phyloP scores from a whole-genome alignment of 2,113 vertebrate genomes.

The Panurus biarmicus region DNA sequence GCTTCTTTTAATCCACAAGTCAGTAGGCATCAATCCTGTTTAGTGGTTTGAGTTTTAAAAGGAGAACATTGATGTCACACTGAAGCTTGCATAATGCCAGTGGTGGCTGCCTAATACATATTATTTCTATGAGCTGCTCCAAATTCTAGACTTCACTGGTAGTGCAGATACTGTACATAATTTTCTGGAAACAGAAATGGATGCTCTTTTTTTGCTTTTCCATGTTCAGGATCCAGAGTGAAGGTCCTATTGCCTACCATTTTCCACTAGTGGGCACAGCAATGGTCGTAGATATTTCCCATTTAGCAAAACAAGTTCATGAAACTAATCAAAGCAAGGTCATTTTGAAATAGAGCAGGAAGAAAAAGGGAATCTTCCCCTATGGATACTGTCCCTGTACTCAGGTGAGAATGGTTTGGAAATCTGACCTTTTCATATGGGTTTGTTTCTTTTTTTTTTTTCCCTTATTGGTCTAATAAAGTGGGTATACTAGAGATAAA shows the following conservation, averaged over 20 bases:
- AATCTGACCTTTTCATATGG: not conserved
- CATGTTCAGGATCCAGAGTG: not conserved
- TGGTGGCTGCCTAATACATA: not conserved
- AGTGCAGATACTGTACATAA: not conserved
- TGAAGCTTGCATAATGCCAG: not conserved
- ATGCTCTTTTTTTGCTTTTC: not conserved
- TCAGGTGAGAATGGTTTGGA: not conserved
- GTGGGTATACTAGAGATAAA: not conserved
- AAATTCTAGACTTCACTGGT: not conserved
- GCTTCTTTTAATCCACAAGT: not conserved
- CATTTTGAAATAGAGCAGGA: not conserved
- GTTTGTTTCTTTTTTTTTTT: not conserved
- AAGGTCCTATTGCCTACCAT: not conserved
- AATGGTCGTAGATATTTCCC: fast-evolving
- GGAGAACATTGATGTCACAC: not conserved
- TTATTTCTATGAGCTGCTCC: not conserved
- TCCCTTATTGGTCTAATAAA: not conserved
- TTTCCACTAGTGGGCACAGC: not conserved
- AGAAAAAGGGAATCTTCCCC: not conserved
- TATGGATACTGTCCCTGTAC: not conserved
- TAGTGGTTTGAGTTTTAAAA: not conserved
- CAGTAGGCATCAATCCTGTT: not conserved
- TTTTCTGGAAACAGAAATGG: not conserved
- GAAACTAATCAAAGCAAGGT: not conserved
- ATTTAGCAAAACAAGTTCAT: not conserved